Percentiles rank a stretch among this genome's conserved stretches.
Conservation (phyloP, 1,140 invertebrate genomes). For the Anthonomus grandis region DNA sequence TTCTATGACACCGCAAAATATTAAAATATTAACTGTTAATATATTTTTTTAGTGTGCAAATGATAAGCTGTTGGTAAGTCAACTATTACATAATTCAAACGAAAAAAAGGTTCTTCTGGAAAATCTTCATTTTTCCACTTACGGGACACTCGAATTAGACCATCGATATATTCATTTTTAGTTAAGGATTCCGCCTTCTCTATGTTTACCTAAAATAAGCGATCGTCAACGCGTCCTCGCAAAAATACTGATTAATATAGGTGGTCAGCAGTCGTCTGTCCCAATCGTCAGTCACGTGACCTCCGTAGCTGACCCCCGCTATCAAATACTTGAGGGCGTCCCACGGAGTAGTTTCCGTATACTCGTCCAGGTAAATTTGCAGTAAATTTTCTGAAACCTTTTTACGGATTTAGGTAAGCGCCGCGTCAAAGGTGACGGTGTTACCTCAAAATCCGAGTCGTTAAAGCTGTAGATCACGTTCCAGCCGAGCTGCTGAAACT, state of each 20-base stretch:
- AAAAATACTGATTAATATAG: slow-evolving; percentile 80
- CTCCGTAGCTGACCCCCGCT: slow-evolving; percentile 91
- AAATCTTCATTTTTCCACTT: too few relatives aligned
- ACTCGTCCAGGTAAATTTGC: slow-evolving; percentile 78
- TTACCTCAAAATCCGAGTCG: slow-evolving; percentile 84
- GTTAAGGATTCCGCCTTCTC: too few relatives aligned
- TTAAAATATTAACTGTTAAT: too few relatives aligned
- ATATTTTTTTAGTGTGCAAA: too few relatives aligned
- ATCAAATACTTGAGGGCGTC: slow-evolving; percentile 87
- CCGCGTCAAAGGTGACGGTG: neutral
- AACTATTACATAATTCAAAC: too few relatives aligned
- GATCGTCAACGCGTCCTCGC: slow-evolving; percentile 61
- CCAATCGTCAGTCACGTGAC: slow-evolving; percentile 94
- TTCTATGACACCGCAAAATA: too few relatives aligned
- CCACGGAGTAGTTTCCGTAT: slow-evolving; percentile 77
- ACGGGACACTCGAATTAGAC: too few relatives aligned
- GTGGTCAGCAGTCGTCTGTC: slow-evolving; percentile 77
- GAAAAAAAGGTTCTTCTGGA: too few relatives aligned
- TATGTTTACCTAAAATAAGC: slow-evolving; percentile 63
- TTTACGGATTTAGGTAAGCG: too few relatives aligned
- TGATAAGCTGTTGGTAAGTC: too few relatives aligned
- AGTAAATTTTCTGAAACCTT: slow-evolving; percentile 79
- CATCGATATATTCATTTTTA: too few relatives aligned
- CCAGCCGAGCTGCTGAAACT: slow-evolving; percentile 89
- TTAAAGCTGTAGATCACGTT: slow-evolving; percentile 87